Percentiles rank a stretch among this genome's conserved stretches.
Conservation (phyloP, 2,888 invertebrate genomes). For the Stomorhina lunata region DNA sequence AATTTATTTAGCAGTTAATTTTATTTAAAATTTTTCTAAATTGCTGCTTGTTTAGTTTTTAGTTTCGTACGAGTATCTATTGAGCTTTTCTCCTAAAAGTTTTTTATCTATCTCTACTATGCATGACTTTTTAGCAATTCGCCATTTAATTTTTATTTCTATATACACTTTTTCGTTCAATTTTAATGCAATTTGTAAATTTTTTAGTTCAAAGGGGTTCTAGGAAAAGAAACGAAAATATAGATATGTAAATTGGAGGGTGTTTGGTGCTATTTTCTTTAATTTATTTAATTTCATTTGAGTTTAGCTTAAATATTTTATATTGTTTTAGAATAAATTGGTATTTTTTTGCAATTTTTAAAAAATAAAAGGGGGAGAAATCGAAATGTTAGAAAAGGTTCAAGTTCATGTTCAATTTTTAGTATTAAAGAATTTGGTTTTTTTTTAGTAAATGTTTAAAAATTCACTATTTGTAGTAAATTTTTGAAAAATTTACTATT, state of each 20-base stretch:
- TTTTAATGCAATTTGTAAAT: conserved; percentile 38
- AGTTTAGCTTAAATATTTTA: conserved; percentile 45
- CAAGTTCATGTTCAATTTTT: conserved; percentile 31
- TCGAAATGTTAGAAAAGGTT: not conserved
- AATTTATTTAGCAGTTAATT: conserved; percentile 55
- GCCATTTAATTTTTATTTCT: not conserved
- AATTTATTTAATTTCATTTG: conserved; percentile 36
- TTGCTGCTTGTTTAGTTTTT: conserved; percentile 6
- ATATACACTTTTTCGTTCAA: not conserved
- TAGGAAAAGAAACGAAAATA: not conserved
- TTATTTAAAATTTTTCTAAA: conserved; percentile 50
- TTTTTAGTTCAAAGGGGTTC: conserved; percentile 6
- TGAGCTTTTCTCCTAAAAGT: not conserved
- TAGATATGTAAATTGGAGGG: not conserved
- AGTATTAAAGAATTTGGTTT: not conserved
- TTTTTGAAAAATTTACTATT: no score
- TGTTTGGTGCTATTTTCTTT: conserved; percentile 9
- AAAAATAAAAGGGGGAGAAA: not conserved
- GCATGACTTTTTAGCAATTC: conserved; percentile 8
- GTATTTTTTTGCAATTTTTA: conserved; percentile 3
- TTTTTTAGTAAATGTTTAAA: not conserved
- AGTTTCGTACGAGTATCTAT: not conserved
- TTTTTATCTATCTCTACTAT: not conserved
- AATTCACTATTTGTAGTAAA: no score
- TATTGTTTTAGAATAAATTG: conserved; percentile 42